Base-by-base conservation (phyloP, 2,797 vertebrate species). In the Pipistrellus pygmaeus region DNA sequence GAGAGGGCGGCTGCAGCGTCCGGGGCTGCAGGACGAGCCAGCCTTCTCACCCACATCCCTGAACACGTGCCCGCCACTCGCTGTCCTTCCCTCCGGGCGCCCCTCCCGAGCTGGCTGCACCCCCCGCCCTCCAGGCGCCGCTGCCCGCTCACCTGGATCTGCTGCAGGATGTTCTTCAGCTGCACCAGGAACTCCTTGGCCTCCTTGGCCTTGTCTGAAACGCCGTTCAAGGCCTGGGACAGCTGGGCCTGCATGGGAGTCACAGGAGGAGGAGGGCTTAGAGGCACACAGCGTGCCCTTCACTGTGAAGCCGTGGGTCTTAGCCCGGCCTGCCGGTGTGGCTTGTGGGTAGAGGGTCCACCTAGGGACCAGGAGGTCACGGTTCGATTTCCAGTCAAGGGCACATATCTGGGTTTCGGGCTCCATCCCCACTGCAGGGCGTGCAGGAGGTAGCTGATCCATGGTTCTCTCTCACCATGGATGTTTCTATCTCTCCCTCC, bases 101-200 rank as follows among this genome's bases (percentile, higher is more conserved):
- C 2, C 17, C 13, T 30, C 48, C 1, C 17, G 30, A 1, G 30
- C 21, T 23, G 15, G 21, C 48, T n/a, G 1, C 4, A 0, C 9
- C 1, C 5, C 0, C 32, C 8, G 3, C 10, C 68, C 44, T 8
- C 38, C 60, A 10, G 9, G 57, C 23, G 95, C 80, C 75, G 38
- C 25, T 4, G 57, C 57, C 57, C 2, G 68, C 84, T 98, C 98
- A 99, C 99, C 99, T 99, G 99, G 95, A 99, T 99, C 98, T 99
- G 99, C 97, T 99, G 99, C n/a, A 99, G 98, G 97, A 99, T 98
- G 97, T 99, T 99, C 98, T 99, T 99, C 88, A 99, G 98, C 80
- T 99, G 99, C 88, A 99, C 99, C 97, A 99, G 98, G 97, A 99
- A 99, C 97, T 99, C 99, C 97, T 99, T 99, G 15, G 99, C 99